A percentile compares a stretch with the other conserved stretches of the same genome.
phyloP scores from a whole-genome alignment of 2,888 invertebrate species.

The Papilio protenor region DNA sequence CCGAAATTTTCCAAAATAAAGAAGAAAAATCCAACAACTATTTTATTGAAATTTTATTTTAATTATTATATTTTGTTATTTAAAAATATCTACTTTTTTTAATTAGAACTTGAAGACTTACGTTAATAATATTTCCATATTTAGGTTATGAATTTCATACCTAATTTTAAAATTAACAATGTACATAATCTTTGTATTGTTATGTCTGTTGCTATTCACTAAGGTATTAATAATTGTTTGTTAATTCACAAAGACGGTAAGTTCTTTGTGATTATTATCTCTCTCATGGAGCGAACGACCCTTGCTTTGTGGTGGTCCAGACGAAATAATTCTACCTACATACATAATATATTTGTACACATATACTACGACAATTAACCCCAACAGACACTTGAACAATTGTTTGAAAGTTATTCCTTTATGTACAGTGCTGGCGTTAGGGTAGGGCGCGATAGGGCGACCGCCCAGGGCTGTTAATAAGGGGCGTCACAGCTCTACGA shows the following conservation, averaged over 20 bases:
- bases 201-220: neutral
- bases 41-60: no score
- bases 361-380: neutral
- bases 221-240: neutral
- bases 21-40: no score
- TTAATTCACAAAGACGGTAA: neutral
- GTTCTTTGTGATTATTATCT: slow-evolving; percentile 38
- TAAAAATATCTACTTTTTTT: no score
- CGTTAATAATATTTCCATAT: neutral
- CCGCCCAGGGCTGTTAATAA: no score
- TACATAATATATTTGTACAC: neutral
- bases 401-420: no score
- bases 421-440: no score
- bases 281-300: slow-evolving; percentile 18
- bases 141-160: neutral
- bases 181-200: neutral
- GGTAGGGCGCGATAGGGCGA: no score
- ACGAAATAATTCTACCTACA: slow-evolving; percentile 5
- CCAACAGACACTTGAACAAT: neutral
- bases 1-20: no score
- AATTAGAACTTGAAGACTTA: neutral
- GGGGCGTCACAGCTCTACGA: no score
- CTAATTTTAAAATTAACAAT: neutral
- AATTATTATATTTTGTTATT: no score
- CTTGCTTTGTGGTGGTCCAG: slow-evolving; percentile 31